Evolutionary conservation across 2,888 invertebrate species (phyloP).

Genomic region (Acholoe squamosa): DNA sequence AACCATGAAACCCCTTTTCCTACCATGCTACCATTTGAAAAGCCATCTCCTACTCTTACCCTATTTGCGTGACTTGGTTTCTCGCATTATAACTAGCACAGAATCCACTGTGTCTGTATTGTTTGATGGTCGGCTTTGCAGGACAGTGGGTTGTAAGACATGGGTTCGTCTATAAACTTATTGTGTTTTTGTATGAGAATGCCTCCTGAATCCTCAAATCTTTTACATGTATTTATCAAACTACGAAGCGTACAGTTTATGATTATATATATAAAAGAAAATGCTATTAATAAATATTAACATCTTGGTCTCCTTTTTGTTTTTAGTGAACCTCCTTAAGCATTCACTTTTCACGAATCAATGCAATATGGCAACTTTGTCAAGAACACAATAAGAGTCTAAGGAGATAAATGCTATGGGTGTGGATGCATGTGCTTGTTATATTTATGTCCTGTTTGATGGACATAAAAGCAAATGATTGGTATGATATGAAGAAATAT

Average conservation of each 20-base stretch:
- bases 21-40: neutral
- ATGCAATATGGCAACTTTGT: neutral
- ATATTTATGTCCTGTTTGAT: neutral
- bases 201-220: neutral
- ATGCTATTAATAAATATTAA: neutral
- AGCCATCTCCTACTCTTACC: neutral
- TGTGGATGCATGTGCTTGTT: conserved; percentile 35
- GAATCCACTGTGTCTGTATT: neutral
- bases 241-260: neutral
- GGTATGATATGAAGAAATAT: too few relatives aligned
- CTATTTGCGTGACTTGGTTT: conserved; percentile 11
- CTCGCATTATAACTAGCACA: neutral
- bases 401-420: neutral
- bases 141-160: neutral
- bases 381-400: conserved; percentile 42
- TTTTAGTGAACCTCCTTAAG: too few relatives aligned
- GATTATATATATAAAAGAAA: neutral
- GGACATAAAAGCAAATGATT: neutral
- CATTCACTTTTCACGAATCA: too few relatives aligned
- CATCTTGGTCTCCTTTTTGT: neutral
- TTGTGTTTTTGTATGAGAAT: conserved; percentile 20
- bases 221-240: neutral
- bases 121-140: neutral
- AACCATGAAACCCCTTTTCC: neutral
- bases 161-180: neutral